Conservation (phyloP, 1,140 invertebrate genomes). For the Hypsibius dujardini region DNA sequence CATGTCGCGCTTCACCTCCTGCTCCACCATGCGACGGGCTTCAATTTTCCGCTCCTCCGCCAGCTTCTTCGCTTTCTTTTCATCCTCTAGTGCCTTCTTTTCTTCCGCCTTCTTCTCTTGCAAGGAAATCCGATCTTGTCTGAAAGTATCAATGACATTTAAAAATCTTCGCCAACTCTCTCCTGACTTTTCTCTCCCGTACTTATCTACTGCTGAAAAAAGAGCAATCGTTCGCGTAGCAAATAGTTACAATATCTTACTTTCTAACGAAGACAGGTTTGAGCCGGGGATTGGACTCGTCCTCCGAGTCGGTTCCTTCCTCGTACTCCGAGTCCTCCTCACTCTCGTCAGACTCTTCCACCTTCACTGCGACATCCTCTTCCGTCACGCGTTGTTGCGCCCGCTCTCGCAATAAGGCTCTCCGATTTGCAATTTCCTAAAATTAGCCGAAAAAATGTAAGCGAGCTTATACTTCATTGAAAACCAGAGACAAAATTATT, state of each 20-base stretch:
- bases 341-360: slow-evolving; percentile 48
- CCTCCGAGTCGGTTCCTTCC: slow-evolving; percentile 54
- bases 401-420: slow-evolving; percentile 27
- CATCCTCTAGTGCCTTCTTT: slow-evolving; percentile 59
- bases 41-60: slow-evolving; percentile 74
- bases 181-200: too few species aligned
- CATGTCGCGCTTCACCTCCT: slow-evolving; percentile 46
- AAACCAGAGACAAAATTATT: too few species aligned
- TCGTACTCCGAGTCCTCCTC: slow-evolving; percentile 62
- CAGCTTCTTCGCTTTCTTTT: slow-evolving; percentile 53
- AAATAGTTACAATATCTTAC: slow-evolving; percentile 22
- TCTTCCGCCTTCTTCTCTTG: slow-evolving; percentile 79
- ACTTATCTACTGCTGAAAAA: too few species aligned
- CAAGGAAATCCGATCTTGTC: slow-evolving; percentile 74
- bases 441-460: not conserved
- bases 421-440: slow-evolving; percentile 26
- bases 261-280: slow-evolving; percentile 95
- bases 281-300: slow-evolving; percentile 46
- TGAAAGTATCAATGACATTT: slow-evolving; percentile 23
- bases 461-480: too few species aligned
- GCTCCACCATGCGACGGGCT: slow-evolving; percentile 60
- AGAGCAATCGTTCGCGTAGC: too few species aligned
- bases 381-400: slow-evolving; percentile 47
- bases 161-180: too few species aligned
- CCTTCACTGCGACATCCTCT: slow-evolving; percentile 46